Base-by-base conservation (phyloP, 2,888 invertebrate genomes). In the Ernsta delagoae region DNA sequence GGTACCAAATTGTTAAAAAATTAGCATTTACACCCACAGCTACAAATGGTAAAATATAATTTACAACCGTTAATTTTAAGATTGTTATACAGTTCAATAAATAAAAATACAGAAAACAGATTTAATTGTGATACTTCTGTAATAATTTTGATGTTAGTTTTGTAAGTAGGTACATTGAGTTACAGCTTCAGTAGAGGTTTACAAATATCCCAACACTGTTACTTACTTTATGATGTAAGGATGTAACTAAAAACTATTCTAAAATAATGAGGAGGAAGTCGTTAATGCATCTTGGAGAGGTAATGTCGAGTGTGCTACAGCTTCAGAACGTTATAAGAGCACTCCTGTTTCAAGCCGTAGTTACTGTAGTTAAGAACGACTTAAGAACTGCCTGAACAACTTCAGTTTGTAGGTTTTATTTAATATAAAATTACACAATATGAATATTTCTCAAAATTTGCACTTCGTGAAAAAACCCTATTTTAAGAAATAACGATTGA, bases 301-400 rank as follows among this genome's bases (percentile, higher is more conserved):
- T 63, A 31, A 63, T 39, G 63, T 63, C 24, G 24, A 45, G 45
- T 45, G 45, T 43, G 43, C 43, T 43, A 43, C 43, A 43, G 43
- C 43, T 43, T 9, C 43, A 43, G 43, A 43, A 43, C 43, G 9
- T 43, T 45, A n/a, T 36, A 45, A 65, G 57, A 48, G 57, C 65
- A 12, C 57, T 65, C 24, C 34, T 9, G 57, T 65, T 45, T 36
- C 16, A 48, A 56, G 57, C 36, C 57, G 56, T 43, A 65, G 65
- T 65, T 57, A 56, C 57, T 65, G 65, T 16, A 65, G 48, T 57
- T 57, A 34, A 57, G 45, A 57, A 34, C 45, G 45, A 48, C 65
- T 65, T 65, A 65, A 48, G 65, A 45, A 57, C 56, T 36, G 57
- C 43, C 8, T 57, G 31, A 57, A 36, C 8, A 53, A 41, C 53